phyloP scores from a whole-genome alignment of 2,113 vertebrate genomes.

The Scopus umbretta region DNA sequence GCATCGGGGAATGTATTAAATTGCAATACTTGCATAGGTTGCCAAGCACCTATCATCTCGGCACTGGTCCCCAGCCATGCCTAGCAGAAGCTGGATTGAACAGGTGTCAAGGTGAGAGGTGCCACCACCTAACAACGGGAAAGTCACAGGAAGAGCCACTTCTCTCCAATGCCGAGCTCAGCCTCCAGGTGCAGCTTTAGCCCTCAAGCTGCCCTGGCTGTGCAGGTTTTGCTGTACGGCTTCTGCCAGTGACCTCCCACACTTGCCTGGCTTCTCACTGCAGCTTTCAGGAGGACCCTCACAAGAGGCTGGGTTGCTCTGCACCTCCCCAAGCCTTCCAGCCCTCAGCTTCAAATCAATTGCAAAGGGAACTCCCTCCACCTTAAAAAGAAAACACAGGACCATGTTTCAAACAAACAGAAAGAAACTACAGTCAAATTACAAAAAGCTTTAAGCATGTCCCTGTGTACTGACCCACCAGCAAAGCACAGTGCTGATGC shows the following conservation, averaged over 20 bases:
- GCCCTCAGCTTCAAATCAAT: neutral
- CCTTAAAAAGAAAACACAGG: neutral
- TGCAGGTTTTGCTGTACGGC: rapidly evolving
- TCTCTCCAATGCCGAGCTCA: rapidly evolving
- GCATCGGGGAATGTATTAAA: neutral
- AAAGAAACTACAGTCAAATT: neutral
- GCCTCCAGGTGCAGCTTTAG: neutral
- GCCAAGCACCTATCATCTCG: neutral
- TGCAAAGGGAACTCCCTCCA: neutral
- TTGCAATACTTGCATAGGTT: neutral
- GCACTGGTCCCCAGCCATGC: neutral
- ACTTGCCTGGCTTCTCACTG: neutral
- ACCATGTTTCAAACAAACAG: neutral
- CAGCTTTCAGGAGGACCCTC: neutral
- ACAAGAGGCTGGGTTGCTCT: neutral
- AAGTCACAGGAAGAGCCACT: neutral
- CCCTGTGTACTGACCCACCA: neutral
- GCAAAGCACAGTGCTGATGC: neutral
- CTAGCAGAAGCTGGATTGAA: neutral
- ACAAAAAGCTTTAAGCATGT: neutral
- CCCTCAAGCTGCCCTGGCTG: too few relatives aligned
- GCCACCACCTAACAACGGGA: rapidly evolving
- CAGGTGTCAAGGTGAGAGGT: rapidly evolving
- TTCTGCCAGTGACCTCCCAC: neutral
- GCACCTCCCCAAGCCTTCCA: neutral